These are phyloP conservation scores for Danio albolineatus DNA, from an alignment of 2,797 vertebrate species.

Conservation along the genomic window DNA sequence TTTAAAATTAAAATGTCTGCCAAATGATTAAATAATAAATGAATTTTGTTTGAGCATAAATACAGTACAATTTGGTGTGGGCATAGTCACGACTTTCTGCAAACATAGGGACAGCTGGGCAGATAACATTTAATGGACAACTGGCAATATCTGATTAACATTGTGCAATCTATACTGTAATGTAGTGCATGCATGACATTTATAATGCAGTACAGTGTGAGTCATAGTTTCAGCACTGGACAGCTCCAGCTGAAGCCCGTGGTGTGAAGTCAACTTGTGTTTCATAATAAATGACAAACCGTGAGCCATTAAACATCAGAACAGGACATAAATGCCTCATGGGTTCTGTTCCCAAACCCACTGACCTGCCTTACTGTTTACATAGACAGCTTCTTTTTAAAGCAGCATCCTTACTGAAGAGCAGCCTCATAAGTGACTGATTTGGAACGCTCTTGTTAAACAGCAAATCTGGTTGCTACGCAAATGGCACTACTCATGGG, in stretches of 20 bases:
- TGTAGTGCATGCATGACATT: slow-evolving; percentile 22
- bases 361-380: slow-evolving; percentile 7
- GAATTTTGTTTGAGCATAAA: too few species aligned
- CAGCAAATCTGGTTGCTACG: too few species aligned
- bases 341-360: not conserved
- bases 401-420: not conserved
- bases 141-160: not conserved
- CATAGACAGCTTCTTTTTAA: slow-evolving; percentile 1
- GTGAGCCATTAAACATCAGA: not conserved
- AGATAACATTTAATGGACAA: not conserved
- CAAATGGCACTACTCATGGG: not conserved
- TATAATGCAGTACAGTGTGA: not conserved
- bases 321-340: not conserved
- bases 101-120: not conserved
- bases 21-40: too few species aligned
- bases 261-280: not conserved
- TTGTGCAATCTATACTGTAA: slow-evolving; percentile 11
- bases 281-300: not conserved
- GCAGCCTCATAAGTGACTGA: not conserved
- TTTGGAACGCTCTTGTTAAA: not conserved
- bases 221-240: slow-evolving; percentile 52
- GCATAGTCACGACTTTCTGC: not conserved
- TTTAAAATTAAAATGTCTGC: too few species aligned
- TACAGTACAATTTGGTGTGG: not conserved
- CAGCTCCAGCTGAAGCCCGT: slow-evolving; percentile 37